A percentile compares a stretch with the other conserved stretches of the same genome.
Evolutionary conservation across 2,113 vertebrate genomes (phyloP).

Genomic region (Neopipo cinnamomea): DNA sequence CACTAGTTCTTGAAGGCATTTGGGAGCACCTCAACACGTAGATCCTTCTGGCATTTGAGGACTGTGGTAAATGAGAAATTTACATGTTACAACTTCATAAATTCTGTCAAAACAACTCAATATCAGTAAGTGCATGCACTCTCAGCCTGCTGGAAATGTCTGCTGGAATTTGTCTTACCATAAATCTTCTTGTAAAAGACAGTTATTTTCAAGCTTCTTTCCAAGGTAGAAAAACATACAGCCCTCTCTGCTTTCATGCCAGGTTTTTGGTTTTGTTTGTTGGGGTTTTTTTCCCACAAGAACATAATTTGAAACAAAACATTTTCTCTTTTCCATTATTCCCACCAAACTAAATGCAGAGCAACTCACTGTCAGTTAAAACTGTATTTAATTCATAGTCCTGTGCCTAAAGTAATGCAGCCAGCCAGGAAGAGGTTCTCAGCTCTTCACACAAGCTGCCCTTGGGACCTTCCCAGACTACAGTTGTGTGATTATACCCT

Average conservation of each 20-base stretch:
- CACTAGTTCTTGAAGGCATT: not conserved
- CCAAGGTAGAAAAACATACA: not conserved
- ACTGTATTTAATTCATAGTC: not conserved
- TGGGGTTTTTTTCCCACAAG: not conserved
- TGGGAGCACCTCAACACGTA: not conserved
- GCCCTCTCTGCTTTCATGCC: not conserved
- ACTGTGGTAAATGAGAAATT: not conserved
- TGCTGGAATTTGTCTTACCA: not conserved
- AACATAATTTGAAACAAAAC: not conserved
- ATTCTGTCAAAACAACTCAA: not conserved
- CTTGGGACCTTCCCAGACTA: not conserved
- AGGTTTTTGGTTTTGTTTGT: not conserved
- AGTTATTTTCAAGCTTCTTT: not conserved
- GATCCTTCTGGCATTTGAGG: not conserved
- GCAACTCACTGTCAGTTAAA: not conserved
- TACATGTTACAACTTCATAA: not conserved
- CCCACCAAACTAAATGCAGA: not conserved
- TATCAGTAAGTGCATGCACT: not conserved
- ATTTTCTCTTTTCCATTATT: not conserved
- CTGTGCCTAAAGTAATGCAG: not conserved
- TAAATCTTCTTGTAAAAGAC: not conserved
- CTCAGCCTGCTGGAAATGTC: not conserved
- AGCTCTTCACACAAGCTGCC: not conserved
- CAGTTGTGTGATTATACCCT: not conserved
- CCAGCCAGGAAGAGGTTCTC: not conserved